Percentiles rank a stretch among this genome's conserved stretches.
These are phyloP conservation scores for Manis pentadactyla DNA, from an alignment of 2,797 vertebrate species.

Conservation along the genomic window DNA sequence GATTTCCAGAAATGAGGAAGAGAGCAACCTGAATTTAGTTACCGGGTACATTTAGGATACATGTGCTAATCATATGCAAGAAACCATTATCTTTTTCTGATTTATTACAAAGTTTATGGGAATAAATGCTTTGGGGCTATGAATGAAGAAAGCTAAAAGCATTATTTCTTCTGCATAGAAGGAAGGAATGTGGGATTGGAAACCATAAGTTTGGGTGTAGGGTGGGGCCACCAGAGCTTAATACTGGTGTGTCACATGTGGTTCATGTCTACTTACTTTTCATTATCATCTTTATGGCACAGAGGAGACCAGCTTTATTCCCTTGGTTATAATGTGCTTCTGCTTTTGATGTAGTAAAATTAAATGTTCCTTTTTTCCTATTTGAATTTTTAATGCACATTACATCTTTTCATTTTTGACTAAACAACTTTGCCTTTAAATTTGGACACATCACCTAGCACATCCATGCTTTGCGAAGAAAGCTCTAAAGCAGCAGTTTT, in stretches of 20 bases:
- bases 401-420: neutral
- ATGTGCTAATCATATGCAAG: neutral
- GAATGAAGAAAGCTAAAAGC: neutral
- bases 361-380: neutral
- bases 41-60: neutral
- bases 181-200: neutral
- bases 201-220: neutral
- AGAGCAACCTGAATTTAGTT: neutral
- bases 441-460: neutral
- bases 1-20: neutral
- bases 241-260: neutral
- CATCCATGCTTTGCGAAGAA: neutral
- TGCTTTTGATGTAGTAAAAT: neutral
- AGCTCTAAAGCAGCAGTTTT: neutral
- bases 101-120: neutral
- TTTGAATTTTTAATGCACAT: neutral
- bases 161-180: neutral
- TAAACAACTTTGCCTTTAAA: neutral
- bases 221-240: fast-evolving
- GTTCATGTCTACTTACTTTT: neutral
- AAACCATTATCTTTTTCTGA: neutral
- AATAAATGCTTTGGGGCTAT: neutral
- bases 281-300: neutral
- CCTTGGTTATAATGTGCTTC: neutral
- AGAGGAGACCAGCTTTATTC: neutral